Conservation (phyloP, 2,888 invertebrate species). For the Helobdella robusta region DNA sequence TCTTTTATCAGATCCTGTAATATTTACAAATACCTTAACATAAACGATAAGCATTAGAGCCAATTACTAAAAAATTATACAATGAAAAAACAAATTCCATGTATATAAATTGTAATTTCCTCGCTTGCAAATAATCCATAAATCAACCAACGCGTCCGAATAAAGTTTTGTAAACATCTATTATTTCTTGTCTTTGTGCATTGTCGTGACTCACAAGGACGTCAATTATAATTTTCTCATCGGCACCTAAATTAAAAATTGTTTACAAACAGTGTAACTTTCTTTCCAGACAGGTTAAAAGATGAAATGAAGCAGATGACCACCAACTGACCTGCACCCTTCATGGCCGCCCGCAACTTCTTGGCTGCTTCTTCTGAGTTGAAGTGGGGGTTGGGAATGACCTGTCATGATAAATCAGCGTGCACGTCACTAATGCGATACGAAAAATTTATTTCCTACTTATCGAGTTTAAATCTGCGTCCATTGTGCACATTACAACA, state of each 20-base stretch:
- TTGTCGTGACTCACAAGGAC: conserved; percentile 13
- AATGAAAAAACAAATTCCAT: too few species aligned
- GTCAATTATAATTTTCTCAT: conserved; percentile 15
- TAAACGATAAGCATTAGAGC: not conserved
- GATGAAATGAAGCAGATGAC: not conserved
- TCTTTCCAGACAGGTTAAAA: not conserved
- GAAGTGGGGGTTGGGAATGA: conserved; percentile 19
- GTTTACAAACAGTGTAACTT: not conserved
- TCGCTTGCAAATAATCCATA: too few species aligned
- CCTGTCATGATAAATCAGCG: too few species aligned
- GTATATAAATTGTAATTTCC: too few species aligned
- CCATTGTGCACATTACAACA: too few species aligned
- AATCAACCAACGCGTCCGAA: conserved; percentile 18
- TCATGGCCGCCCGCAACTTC: conserved; percentile 15
- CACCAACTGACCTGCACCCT: conserved; percentile 9
- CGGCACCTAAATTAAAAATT: conserved; percentile 2
- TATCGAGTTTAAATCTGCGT: too few species aligned
- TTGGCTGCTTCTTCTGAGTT: conserved; percentile 15
- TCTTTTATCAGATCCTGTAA: conserved; percentile 16
- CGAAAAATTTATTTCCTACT: too few species aligned
- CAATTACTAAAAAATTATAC: too few species aligned
- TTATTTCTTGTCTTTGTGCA: conserved; percentile 1
- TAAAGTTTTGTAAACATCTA: conserved; percentile 5
- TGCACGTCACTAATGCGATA: too few species aligned
- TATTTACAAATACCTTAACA: not conserved